A percentile compares a stretch with the other conserved stretches of the same genome.
Evolutionary conservation across 2,797 vertebrate genomes (phyloP).

Genomic region (Potorous gilbertii): DNA sequence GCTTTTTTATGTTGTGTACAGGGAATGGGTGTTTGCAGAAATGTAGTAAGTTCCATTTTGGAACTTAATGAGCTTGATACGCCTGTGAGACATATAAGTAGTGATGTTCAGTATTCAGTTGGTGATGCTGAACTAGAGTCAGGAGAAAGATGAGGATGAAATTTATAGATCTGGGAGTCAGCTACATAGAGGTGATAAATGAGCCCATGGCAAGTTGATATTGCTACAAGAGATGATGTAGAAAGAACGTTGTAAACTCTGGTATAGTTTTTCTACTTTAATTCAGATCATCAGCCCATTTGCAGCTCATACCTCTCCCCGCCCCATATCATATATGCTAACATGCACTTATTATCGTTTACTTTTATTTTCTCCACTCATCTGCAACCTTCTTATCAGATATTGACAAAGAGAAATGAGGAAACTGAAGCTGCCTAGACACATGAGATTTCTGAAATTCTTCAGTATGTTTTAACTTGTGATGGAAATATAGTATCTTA

Average conservation of each 20-base stretch:
- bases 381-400: not conserved
- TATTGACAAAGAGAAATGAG: not conserved
- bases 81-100: not conserved
- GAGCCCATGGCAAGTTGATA: not conserved
- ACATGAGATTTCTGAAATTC: not conserved
- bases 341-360: not conserved
- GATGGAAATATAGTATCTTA: not conserved
- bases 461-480: not conserved
- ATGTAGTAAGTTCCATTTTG: not conserved
- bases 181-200: not conserved
- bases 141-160: not conserved
- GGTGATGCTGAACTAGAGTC: no score
- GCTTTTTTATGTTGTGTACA: not conserved
- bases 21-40: not conserved
- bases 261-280: not conserved
- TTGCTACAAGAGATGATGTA: not conserved
- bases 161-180: not conserved
- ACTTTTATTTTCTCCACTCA: not conserved
- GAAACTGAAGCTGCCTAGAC: not conserved
- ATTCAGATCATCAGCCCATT: not conserved
- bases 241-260: not conserved
- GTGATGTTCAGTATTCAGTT: not conserved
- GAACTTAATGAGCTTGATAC: not conserved
- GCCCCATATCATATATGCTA: not conserved
- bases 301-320: no score